phyloP scores from a whole-genome alignment of 1,140 invertebrate species.

The Pogonomyrmex californicus region DNA sequence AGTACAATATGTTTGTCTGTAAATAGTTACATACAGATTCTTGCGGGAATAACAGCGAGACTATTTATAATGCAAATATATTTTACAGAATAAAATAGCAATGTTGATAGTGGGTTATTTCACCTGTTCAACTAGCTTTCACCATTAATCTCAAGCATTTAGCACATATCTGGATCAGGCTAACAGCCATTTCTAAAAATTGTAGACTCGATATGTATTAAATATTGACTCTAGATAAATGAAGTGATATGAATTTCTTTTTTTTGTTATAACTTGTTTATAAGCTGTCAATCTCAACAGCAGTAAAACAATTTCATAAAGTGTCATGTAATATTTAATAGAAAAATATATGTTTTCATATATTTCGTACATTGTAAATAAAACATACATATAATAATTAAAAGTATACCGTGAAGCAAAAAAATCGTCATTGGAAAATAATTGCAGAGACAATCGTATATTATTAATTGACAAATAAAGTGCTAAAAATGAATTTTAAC shows the following conservation, averaged over 20 bases:
- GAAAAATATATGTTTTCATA: background rate
- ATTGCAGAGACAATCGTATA: too few species aligned
- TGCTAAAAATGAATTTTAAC: too few species aligned
- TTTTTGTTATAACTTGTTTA: background rate
- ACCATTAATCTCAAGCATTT: constrained; percentile 4
- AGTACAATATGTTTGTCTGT: background rate
- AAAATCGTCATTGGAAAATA: too few species aligned
- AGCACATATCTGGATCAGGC: background rate
- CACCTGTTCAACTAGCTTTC: background rate
- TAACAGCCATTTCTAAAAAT: constrained; percentile 19
- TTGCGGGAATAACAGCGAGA: background rate
- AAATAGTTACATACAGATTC: background rate
- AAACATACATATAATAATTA: background rate
- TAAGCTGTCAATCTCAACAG: background rate
- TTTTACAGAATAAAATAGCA: constrained; percentile 16
- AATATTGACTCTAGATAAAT: background rate
- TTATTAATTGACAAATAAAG: too few species aligned
- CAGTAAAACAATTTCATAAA: background rate
- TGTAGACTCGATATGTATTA: background rate
- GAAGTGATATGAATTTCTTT: background rate
- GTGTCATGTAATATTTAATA: background rate
- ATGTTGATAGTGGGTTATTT: background rate
- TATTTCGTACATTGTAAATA: background rate
- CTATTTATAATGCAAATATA: constrained; percentile 1
- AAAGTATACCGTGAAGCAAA: background rate